phyloP scores from a whole-genome alignment of 2,888 invertebrate genomes.

The Agrochola lota region DNA sequence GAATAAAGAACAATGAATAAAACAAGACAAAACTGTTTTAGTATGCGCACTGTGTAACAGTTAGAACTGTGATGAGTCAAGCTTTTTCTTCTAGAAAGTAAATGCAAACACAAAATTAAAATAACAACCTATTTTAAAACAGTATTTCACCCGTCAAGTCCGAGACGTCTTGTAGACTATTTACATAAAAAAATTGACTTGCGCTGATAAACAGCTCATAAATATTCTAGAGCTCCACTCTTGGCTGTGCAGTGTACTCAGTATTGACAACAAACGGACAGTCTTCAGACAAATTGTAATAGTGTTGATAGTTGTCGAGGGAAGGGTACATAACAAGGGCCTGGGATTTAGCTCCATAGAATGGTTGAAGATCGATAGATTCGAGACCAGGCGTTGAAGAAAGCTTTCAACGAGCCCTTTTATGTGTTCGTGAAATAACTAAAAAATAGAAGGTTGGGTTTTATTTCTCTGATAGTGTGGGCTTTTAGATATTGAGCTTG shows the following conservation, averaged over 20 bases:
- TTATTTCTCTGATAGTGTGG: conserved; percentile 1
- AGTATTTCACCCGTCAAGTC: conserved; percentile 21
- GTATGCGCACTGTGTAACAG: neutral
- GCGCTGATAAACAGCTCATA: conserved; percentile 48
- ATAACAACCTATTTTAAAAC: conserved; percentile 15
- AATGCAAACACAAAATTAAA: conserved; percentile 29
- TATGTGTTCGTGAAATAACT: conserved; percentile 36
- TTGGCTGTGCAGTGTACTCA: conserved; percentile 27
- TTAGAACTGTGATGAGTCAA: neutral
- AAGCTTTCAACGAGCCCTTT: conserved; percentile 51
- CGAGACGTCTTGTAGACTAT: conserved; percentile 21
- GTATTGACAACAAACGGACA: conserved; percentile 51
- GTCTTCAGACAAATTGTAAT: conserved; percentile 34
- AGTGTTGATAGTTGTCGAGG: conserved; percentile 44
- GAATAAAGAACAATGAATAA: too few relatives aligned
- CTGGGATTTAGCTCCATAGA: conserved; percentile 39
- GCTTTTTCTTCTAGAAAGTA: neutral
- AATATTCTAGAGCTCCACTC: conserved; percentile 53
- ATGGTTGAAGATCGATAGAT: conserved; percentile 59
- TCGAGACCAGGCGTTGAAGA: conserved; percentile 41
- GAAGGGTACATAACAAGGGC: conserved; percentile 19
- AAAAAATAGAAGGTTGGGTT: conserved; percentile 23
- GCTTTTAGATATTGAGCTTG: conserved; percentile 1
- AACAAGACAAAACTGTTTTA: neutral
- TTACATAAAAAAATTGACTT: conserved; percentile 51